Evolutionary conservation across 2,113 vertebrate species (phyloP), one percentile per base, ranked within the genome.

Genomic region (Cygnus buccinator): DNA sequence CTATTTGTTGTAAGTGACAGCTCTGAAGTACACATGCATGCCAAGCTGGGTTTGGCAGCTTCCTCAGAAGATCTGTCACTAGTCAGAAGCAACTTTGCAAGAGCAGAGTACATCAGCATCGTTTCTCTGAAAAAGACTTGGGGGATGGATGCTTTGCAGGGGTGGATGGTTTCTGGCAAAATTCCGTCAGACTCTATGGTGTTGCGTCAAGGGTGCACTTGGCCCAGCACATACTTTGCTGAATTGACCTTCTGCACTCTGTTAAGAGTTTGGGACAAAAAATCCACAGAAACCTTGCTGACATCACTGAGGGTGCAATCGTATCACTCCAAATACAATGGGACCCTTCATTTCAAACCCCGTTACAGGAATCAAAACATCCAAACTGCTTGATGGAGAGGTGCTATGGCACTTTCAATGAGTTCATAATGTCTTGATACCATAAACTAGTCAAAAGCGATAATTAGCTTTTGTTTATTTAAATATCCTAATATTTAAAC

Each of bases 321-420:
- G 46, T 91, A 59, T 50, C 65, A 44, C 62, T 90, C 33, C 48
- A 84, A 79, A 84, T 28, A 78, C 9, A 77, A 54, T 26, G 52
- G 0, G 0, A 61, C 29, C 88, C 67, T 37, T 83, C 31, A 41
- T 86, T 75, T 81, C 89, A 78, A 97, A 95, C 84, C 76, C 92
- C 94, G 70, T 81, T 93, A 87, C 37, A 96, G 82, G 85, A 92
- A 95, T 95, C 93, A 93, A 76, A 96, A 93, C 41, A 91, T 77
- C 26, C 61, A 0, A 77, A 78, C 89, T 92, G 70, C 74, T 67
- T 93, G 94, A 95, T 76, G 90, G 88, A 96, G 81, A 97, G 70
- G 70, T 93, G 70, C 63, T 88, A 11, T 16, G 68, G 85, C 62
- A 15, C 48, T 76, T 80, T 22, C 54, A 88, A 86, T 29, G 6